phyloP scores from a whole-genome alignment of 2,113 vertebrate genomes.

The Herpetotheres cachinnans region DNA sequence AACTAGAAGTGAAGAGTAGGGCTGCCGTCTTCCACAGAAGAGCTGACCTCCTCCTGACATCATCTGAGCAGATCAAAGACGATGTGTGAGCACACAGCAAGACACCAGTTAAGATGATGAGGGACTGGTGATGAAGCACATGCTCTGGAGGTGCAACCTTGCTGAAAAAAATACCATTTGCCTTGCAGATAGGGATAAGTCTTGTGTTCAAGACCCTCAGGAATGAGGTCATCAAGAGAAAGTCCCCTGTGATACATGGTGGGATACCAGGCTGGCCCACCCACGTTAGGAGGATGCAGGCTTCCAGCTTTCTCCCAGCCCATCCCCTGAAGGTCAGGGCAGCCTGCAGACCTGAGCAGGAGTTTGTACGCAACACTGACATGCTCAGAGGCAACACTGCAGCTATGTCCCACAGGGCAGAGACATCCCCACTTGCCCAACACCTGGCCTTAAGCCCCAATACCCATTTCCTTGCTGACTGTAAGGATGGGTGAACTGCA shows the following conservation, averaged over 20 bases:
- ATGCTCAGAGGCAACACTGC: background rate
- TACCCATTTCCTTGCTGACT: background rate
- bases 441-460: background rate
- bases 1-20: background rate
- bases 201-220: background rate
- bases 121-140: background rate
- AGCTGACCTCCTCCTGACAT: background rate
- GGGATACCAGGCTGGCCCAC: background rate
- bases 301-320: background rate
- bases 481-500: background rate
- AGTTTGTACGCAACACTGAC: background rate
- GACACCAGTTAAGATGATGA: background rate
- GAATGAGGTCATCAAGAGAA: background rate
- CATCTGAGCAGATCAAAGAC: background rate
- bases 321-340: background rate
- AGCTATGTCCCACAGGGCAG: background rate
- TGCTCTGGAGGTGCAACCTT: background rate
- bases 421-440: too few relatives aligned
- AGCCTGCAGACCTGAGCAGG: too few relatives aligned
- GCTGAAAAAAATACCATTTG: background rate
- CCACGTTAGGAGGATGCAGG: background rate
- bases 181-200: background rate
- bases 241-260: rapidly evolving
- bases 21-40: background rate
- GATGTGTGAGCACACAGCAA: rapidly evolving